Conservation (phyloP, 2,797 vertebrate species). For the Sarcophilus harrisii region DNA sequence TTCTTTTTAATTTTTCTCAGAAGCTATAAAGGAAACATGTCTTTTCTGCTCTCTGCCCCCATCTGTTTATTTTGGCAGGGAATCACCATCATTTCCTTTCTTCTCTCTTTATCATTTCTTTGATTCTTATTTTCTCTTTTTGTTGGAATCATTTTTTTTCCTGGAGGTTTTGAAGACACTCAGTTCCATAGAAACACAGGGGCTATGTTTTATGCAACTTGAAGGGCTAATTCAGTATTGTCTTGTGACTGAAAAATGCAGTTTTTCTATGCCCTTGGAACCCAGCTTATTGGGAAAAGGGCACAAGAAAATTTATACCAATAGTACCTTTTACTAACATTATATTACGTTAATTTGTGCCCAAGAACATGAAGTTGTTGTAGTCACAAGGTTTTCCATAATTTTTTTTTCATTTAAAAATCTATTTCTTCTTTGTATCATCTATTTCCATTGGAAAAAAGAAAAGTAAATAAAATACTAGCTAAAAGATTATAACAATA, state of each 20-base stretch:
- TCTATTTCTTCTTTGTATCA: not conserved
- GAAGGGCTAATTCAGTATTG: not conserved
- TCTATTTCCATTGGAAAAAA: not conserved
- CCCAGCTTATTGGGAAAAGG: not conserved
- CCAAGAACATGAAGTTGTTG: not conserved
- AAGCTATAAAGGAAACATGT: conserved; percentile 37
- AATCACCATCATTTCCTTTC: not conserved
- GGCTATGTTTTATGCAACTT: not conserved
- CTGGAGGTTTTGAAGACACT: conserved; percentile 1
- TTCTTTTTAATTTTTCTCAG: conserved; percentile 53
- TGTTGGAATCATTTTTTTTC: not conserved
- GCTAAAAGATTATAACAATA: not conserved
- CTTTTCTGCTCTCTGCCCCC: not conserved
- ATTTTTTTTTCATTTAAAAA: not conserved
- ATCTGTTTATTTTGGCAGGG: conserved; percentile 63
- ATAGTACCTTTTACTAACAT: not conserved
- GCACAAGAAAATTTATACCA: not conserved
- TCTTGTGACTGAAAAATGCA: conserved; percentile 26
- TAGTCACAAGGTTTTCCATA: not conserved
- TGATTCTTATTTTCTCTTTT: conserved; percentile 51
- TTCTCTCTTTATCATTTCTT: conserved; percentile 1
- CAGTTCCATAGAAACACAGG: conserved; percentile 38
- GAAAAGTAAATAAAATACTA: not conserved
- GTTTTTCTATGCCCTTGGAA: not conserved
- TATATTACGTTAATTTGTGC: not conserved